These are phyloP conservation scores for Dendrolimus houi DNA, from an alignment of 2,888 invertebrate genomes.

Conservation along the genomic window DNA sequence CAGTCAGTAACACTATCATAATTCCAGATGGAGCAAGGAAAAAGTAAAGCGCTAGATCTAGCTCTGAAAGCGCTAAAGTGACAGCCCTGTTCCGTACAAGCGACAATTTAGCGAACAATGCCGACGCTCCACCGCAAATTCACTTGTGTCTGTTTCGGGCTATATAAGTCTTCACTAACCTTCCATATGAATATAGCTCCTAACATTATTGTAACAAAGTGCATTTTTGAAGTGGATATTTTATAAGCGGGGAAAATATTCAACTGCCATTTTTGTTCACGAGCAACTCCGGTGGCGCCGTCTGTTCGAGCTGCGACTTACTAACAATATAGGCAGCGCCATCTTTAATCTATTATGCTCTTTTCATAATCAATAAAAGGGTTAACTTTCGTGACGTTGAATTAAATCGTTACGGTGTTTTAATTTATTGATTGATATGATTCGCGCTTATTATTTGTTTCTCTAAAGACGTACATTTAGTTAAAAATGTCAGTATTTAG, in stretches of 20 bases:
- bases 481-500: no score
- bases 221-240: conserved; percentile 20
- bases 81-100: conserved; percentile 51
- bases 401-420: neutral
- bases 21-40: no score
- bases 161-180: conserved; percentile 48
- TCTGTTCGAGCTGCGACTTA: conserved; percentile 60
- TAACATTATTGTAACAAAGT: conserved; percentile 22
- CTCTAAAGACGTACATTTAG: no score
- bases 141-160: conserved; percentile 56
- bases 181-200: conserved; percentile 24
- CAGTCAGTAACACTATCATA: no score
- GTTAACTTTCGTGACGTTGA: conserved; percentile 15
- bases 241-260: conserved; percentile 59
- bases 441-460: no score
- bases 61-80: no score
- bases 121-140: conserved; percentile 70
- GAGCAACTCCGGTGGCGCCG: conserved; percentile 73
- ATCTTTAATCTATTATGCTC: conserved; percentile 69
- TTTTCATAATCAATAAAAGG: conserved; percentile 64
- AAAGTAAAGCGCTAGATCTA: no score
- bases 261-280: conserved; percentile 74
- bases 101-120: conserved; percentile 76
- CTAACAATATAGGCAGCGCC: conserved; percentile 67
- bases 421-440: no score